These are phyloP conservation scores for Triops cancriformis DNA, from an alignment of 1,140 invertebrate species.

Conservation along the genomic window DNA sequence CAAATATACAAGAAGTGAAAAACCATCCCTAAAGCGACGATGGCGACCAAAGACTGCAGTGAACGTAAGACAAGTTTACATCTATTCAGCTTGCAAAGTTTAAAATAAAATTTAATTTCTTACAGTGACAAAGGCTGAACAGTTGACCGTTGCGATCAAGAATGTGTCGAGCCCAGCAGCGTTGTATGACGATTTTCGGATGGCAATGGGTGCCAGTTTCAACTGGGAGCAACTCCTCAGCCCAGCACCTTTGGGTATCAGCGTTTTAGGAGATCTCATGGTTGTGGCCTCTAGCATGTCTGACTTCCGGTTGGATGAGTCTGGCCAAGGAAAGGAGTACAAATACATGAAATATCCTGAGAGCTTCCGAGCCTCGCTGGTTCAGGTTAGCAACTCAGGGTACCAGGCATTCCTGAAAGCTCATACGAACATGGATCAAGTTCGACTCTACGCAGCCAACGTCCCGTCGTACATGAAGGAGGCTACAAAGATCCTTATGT, in stretches of 20 bases:
- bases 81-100: not conserved
- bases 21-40: not conserved
- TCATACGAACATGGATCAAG: slow-evolving; percentile 17
- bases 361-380: slow-evolving; percentile 3
- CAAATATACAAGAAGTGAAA: not conserved
- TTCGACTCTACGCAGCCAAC: not conserved
- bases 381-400: slow-evolving; percentile 14
- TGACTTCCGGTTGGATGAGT: slow-evolving; percentile 11
- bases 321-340: not conserved
- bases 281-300: not conserved
- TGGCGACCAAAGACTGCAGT: not conserved
- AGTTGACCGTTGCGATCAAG: not conserved
- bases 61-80: not conserved
- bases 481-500: slow-evolving; percentile 13
- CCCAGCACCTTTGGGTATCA: slow-evolving; percentile 15
- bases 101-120: not conserved
- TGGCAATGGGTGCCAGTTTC: not conserved
- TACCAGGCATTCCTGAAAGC: slow-evolving; percentile 7
- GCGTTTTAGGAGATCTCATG: not conserved
- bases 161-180: not conserved
- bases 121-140: not conserved
- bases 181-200: not conserved
- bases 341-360: slow-evolving; percentile 12
- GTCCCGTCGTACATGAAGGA: slow-evolving; percentile 7
- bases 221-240: slow-evolving; percentile 18